Evolutionary conservation across 1,140 invertebrate genomes (phyloP).

Genomic region (Caenorhabditis remanei): DNA sequence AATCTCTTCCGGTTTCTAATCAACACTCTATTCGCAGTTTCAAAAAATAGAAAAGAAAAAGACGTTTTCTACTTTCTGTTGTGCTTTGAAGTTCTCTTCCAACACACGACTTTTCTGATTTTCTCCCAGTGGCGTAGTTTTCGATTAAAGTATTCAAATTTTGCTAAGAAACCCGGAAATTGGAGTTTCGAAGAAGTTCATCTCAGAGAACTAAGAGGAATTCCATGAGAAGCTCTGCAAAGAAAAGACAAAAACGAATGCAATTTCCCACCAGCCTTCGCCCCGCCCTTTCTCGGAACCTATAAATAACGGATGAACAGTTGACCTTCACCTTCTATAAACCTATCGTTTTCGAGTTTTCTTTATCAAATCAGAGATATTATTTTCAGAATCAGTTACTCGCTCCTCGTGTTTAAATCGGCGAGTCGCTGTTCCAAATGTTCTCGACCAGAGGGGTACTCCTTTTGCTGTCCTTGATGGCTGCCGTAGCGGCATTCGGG

Average conservation of each 20-base stretch:
- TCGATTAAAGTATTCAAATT: neutral
- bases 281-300: neutral
- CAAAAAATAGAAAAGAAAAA: neutral
- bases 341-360: neutral
- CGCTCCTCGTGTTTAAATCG: neutral
- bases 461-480: slow-evolving; percentile 51
- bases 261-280: neutral
- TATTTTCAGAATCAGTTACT: slow-evolving; percentile 34
- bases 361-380: neutral
- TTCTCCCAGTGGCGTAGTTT: neutral
- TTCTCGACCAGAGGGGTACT: slow-evolving; percentile 43
- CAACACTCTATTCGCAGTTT: slow-evolving; percentile 33
- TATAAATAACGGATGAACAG: neutral
- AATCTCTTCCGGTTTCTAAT: slow-evolving; percentile 34
- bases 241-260: neutral
- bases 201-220: neutral
- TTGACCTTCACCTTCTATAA: neutral
- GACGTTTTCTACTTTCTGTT: neutral
- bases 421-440: slow-evolving; percentile 48
- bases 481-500: slow-evolving; percentile 37
- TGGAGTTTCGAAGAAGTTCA: neutral
- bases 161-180: neutral
- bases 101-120: neutral
- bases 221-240: neutral
- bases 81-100: neutral